Percentiles rank a stretch among this genome's conserved stretches.
Evolutionary conservation across 2,888 invertebrate genomes (phyloP).

Genomic region (Nebria salina): DNA sequence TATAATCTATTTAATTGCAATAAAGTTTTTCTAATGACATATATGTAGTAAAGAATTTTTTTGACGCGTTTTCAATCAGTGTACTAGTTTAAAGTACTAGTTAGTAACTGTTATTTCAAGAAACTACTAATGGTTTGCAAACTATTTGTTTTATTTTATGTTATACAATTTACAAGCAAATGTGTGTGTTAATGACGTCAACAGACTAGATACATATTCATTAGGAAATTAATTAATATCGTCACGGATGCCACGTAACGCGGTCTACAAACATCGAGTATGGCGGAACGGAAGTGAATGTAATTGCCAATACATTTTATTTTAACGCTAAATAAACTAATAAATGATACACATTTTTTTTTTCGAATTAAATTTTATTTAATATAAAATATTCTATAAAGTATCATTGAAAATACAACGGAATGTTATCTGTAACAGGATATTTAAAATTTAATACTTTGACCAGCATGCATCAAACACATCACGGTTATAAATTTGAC

Average conservation of each 20-base stretch:
- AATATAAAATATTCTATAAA: too few species aligned
- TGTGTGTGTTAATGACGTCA: neutral
- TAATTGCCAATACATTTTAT: neutral
- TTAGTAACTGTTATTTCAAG: neutral
- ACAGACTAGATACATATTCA: neutral
- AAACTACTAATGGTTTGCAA: neutral
- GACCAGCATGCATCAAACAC: neutral
- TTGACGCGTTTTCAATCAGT: neutral
- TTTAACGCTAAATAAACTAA: neutral
- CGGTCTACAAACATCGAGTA: neutral
- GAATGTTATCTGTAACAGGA: neutral
- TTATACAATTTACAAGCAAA: neutral
- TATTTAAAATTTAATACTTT: neutral
- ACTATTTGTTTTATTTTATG: neutral
- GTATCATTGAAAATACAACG: too few species aligned
- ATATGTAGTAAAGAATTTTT: neutral
- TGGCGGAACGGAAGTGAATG: neutral
- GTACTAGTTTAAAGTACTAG: neutral
- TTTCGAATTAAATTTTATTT: too few species aligned
- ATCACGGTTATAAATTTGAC: constrained; percentile 16
- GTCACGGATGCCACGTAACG: neutral
- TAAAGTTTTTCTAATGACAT: neutral
- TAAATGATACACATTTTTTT: neutral
- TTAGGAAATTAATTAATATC: constrained; percentile 1
- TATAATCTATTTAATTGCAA: too few species aligned